phyloP scores from a whole-genome alignment of 1,140 invertebrate genomes.

The Bombus consobrinus region DNA sequence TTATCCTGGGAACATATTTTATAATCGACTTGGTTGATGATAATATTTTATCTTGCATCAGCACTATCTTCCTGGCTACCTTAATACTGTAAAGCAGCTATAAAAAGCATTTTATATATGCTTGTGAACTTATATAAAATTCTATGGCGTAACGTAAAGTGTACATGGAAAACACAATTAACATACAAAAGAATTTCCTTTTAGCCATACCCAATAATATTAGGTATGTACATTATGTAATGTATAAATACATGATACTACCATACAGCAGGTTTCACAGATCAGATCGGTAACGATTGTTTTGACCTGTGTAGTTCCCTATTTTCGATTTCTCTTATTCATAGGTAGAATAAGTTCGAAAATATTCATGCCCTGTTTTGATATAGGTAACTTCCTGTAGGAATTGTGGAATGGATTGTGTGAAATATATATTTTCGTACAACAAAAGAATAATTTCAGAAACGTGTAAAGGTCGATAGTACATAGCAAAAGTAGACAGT shows the following conservation, averaged over 20 bases:
- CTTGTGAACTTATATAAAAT: constrained; percentile 35
- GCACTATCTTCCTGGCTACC: constrained; percentile 27
- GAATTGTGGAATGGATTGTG: constrained; percentile 45
- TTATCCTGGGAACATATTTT: neutral
- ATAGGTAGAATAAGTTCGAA: constrained; percentile 8
- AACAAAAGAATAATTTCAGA: constrained; percentile 50
- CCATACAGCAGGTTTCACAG: constrained; percentile 48
- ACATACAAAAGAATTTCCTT: constrained; percentile 7
- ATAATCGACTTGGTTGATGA: neutral
- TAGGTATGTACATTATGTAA: constrained; percentile 6
- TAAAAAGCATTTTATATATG: constrained; percentile 38
- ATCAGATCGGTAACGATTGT: constrained; percentile 1
- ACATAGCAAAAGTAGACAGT: constrained; percentile 80
- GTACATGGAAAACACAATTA: constrained; percentile 26
- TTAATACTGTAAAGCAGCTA: constrained; percentile 43
- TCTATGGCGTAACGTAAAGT: constrained; percentile 44
- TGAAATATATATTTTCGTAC: constrained; percentile 29
- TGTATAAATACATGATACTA: constrained; percentile 29
- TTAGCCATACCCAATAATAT: neutral
- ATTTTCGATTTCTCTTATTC: constrained; percentile 9
- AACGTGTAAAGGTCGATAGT: constrained; percentile 61
- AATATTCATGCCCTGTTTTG: constrained; percentile 35
- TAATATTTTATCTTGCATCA: constrained; percentile 9
- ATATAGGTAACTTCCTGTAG: constrained; percentile 39
- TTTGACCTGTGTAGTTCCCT: neutral